Percentiles rank a stretch among this genome's conserved stretches.
These are phyloP conservation scores for Galerucella nymphaeae DNA, from an alignment of 2,888 invertebrate genomes.

Conservation along the genomic window DNA sequence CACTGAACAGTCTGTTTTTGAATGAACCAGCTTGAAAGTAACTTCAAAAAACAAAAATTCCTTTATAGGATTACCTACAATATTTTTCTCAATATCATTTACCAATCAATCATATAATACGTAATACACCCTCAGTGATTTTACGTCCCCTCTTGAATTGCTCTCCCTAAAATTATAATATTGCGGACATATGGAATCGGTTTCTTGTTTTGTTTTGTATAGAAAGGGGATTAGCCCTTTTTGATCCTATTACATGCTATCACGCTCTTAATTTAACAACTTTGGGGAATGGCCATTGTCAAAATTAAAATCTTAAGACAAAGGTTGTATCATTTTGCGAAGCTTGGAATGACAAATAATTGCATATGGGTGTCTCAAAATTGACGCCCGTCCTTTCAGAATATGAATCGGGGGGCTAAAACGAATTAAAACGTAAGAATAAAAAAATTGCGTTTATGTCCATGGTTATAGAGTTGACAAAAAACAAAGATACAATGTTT, in stretches of 20 bases:
- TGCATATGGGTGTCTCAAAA: too few species aligned
- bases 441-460: too few species aligned
- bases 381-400: too few species aligned
- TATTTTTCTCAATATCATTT: neutral
- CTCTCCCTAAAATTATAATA: conserved; percentile 29
- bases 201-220: conserved; percentile 35
- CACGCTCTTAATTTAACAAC: conserved; percentile 49
- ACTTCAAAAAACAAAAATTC: neutral
- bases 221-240: conserved; percentile 40
- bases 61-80: neutral
- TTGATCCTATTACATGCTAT: conserved; percentile 51
- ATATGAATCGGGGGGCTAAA: too few species aligned
- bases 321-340: neutral
- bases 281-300: conserved; percentile 34
- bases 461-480: too few species aligned
- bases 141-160: conserved; percentile 17
- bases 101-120: conserved; percentile 4
- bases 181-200: conserved; percentile 42
- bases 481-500: too few species aligned
- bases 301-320: conserved; percentile 35
- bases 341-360: neutral
- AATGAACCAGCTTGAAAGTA: neutral
- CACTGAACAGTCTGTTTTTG: too few species aligned
- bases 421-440: too few species aligned
- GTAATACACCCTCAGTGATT: conserved; percentile 14